Conservation (phyloP, 2,797 vertebrate species). For the Sebastes kiyomatsui region DNA sequence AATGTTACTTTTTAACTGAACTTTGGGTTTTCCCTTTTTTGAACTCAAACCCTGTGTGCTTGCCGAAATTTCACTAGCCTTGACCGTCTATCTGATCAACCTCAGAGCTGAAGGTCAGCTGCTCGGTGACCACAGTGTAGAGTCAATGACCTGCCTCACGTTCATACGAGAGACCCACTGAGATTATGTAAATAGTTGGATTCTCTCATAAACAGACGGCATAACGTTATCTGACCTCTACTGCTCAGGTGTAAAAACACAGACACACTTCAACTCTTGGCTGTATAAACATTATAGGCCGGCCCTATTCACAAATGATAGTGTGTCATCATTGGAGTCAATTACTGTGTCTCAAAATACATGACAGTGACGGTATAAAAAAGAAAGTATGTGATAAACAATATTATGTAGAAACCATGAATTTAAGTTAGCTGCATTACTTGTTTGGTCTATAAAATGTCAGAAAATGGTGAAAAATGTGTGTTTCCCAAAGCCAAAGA, state of each 20-base stretch:
- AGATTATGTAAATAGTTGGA: background rate
- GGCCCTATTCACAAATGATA: background rate
- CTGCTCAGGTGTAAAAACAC: background rate
- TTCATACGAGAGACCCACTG: background rate
- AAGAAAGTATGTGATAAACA: background rate
- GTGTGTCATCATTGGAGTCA: background rate
- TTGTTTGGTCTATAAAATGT: too few species aligned
- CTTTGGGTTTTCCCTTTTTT: constrained; percentile 16
- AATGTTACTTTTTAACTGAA: constrained; percentile 11
- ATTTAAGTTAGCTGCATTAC: background rate
- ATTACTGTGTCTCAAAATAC: background rate
- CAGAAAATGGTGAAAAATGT: too few species aligned
- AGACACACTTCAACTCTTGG: background rate
- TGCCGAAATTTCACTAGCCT: constrained; percentile 2
- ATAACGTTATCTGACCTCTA: background rate
- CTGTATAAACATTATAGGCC: background rate
- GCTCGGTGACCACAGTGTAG: background rate
- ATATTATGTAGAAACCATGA: background rate
- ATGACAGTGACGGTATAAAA: background rate
- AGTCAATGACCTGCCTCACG: background rate
- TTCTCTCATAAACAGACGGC: background rate
- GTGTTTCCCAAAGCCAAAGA: too few species aligned
- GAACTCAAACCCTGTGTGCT: background rate
- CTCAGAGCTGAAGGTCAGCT: constrained; percentile 6
- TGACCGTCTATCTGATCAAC: background rate